Percentiles rank a stretch among this genome's conserved stretches.
Conservation (phyloP, 1,140 invertebrate genomes). For the Galendromus occidentalis region DNA sequence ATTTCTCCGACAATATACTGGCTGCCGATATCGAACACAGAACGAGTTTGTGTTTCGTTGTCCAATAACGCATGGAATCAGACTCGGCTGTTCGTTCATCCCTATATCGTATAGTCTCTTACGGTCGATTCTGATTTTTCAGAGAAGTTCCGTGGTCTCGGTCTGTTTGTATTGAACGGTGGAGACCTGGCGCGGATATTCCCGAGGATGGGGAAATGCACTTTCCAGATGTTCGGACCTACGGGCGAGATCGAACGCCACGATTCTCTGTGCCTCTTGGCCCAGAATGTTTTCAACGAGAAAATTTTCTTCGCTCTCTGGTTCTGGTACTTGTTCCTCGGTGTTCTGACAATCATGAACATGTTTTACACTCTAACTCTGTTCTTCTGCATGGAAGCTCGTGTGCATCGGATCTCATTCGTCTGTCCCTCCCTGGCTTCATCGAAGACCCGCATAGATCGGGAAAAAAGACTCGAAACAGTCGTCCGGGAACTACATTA, state of each 20-base stretch:
- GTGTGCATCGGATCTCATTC: too few relatives aligned
- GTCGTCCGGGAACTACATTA: neutral
- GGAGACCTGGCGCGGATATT: neutral
- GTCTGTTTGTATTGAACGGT: neutral
- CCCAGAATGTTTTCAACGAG: conserved; percentile 7
- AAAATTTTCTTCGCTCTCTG: neutral
- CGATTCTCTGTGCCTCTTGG: neutral
- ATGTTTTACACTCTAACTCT: neutral
- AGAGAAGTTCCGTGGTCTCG: neutral
- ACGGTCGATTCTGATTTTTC: neutral
- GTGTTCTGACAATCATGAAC: neutral
- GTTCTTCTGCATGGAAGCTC: too few relatives aligned
- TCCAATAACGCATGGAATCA: too few relatives aligned
- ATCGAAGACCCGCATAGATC: neutral
- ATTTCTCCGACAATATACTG: too few relatives aligned
- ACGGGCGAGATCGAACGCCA: neutral
- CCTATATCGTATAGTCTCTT: too few relatives aligned
- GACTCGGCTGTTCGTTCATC: too few relatives aligned
- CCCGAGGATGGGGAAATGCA: neutral
- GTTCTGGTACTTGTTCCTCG: neutral
- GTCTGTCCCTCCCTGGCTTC: neutral
- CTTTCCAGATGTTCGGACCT: neutral
- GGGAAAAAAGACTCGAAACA: neutral
- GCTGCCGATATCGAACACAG: too few relatives aligned
- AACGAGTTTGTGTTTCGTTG: too few relatives aligned